Conservation (phyloP, 1,140 invertebrate genomes). For the Galleria mellonella region DNA sequence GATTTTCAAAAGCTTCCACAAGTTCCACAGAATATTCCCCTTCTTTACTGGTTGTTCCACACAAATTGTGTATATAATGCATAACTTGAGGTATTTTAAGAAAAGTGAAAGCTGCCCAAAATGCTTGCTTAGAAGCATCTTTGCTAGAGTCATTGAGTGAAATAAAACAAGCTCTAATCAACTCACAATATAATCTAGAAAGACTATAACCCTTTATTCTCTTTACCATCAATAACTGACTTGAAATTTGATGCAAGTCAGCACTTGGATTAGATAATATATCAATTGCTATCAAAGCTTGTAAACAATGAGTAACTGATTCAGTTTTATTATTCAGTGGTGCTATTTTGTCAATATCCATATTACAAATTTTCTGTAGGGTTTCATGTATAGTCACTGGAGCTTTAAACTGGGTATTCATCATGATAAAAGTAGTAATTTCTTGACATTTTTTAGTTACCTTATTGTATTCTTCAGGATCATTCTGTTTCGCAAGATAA, state of each 20-base stretch:
- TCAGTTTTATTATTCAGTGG: constrained; percentile 76
- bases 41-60: constrained; percentile 73
- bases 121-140: constrained; percentile 82
- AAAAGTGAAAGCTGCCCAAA: constrained; percentile 96
- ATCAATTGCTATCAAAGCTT: constrained; percentile 83
- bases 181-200: constrained; percentile 88
- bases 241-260: constrained; percentile 85
- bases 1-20: constrained; percentile 86
- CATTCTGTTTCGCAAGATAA: constrained; percentile 86
- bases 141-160: constrained; percentile 88
- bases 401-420: constrained; percentile 75
- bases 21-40: constrained; percentile 83
- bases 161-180: constrained; percentile 91
- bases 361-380: constrained; percentile 76
- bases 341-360: constrained; percentile 78
- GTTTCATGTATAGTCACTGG: constrained; percentile 76
- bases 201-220: constrained; percentile 84
- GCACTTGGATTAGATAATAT: constrained; percentile 84
- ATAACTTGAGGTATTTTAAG: constrained; percentile 90
- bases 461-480: constrained; percentile 79
- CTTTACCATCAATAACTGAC: constrained; percentile 88
- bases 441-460: constrained; percentile 84
- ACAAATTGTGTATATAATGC: constrained; percentile 79
- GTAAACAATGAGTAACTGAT: constrained; percentile 83
- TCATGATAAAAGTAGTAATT: constrained; percentile 77